These are phyloP conservation scores for Heliconius cydno DNA, from an alignment of 2,888 invertebrate genomes.

Conservation along the genomic window DNA sequence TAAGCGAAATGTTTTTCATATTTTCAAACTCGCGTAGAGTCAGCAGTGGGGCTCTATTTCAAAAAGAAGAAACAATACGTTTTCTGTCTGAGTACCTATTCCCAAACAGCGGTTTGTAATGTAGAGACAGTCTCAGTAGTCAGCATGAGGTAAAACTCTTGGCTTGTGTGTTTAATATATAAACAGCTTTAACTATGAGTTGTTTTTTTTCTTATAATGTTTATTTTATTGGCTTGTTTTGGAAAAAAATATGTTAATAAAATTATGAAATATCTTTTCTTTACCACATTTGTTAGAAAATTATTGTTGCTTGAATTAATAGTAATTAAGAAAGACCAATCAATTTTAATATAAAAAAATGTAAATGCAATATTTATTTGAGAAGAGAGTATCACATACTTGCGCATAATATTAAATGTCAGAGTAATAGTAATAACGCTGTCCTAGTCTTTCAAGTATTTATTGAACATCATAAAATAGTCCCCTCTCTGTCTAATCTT, in stretches of 20 bases:
- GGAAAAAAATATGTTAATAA: too few species aligned
- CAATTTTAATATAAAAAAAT: neutral
- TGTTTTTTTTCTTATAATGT: neutral
- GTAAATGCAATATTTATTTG: slow-evolving; percentile 6
- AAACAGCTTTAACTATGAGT: slow-evolving; percentile 58
- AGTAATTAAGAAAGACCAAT: neutral
- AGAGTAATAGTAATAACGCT: slow-evolving; percentile 28
- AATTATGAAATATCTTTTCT: neutral
- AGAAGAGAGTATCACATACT: slow-evolving; percentile 20
- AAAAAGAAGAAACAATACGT: slow-evolving; percentile 1
- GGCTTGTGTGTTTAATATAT: slow-evolving; percentile 64
- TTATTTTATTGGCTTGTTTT: too few species aligned
- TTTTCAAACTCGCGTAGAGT: slow-evolving; percentile 57
- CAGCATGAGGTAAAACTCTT: slow-evolving; percentile 56
- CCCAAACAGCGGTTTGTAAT: neutral
- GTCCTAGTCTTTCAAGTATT: slow-evolving; percentile 56
- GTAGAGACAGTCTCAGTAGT: slow-evolving; percentile 46
- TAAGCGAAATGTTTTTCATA: slow-evolving; percentile 76
- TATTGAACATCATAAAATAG: slow-evolving; percentile 45
- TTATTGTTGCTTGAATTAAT: neutral
- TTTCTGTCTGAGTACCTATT: neutral
- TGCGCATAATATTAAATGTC: slow-evolving; percentile 21
- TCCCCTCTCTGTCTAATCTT: slow-evolving; percentile 66
- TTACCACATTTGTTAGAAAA: neutral
- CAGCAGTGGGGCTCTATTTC: slow-evolving; percentile 19